Base-by-base conservation (phyloP, 2,797 vertebrate species). In the Diplodus puntazzo region DNA sequence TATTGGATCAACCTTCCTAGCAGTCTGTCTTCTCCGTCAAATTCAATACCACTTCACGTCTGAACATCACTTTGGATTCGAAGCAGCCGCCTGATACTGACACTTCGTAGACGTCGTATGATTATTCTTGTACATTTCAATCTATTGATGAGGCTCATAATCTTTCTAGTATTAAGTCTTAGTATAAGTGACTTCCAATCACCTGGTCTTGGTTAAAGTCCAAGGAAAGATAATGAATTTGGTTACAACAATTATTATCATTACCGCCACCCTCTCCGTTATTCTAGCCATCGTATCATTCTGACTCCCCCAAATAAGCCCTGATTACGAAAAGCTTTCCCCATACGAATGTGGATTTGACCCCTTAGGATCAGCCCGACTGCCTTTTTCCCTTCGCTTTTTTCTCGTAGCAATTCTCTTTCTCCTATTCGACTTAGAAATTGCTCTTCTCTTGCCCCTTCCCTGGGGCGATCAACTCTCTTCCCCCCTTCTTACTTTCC, bases 91-190 rank as follows among this genome's bases (percentile, higher is more conserved):
- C 34, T 39, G 34, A 39, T 39, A 39, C 8, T 39, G 34, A 39
- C 34, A 39, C 34, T 39, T 39, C 34, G 34, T 39, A 39, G 34
- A 39, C 34, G 34, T 39, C 8, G 34, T 39, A 4, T 39, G 34
- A 39, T 39, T 39, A 39, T 39, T 39, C 34, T 39, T 39, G 8
- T 39, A 39, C 34, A 39, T 39, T 0, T 87, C 94, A 0, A 92
- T 95, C 0, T 95, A 94, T 8, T 94, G 93, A 94, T 94, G 93
- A 93, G 92, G 91, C 0, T 94, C 94, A 0, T 95, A 68, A 80
- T 89, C 81, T 81, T 83, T 79, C 85, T 94, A 94, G 83, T 95
- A 94, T 72, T 12, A 69, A 72, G 46, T n/a, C 0, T 0, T 0
- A 93, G 57, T 94, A 92, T 60, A 57, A 60, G 45, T 70, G 90